These are phyloP conservation scores for Fulmarus glacialis DNA, from an alignment of 2,113 vertebrate species.

Conservation along the genomic window DNA sequence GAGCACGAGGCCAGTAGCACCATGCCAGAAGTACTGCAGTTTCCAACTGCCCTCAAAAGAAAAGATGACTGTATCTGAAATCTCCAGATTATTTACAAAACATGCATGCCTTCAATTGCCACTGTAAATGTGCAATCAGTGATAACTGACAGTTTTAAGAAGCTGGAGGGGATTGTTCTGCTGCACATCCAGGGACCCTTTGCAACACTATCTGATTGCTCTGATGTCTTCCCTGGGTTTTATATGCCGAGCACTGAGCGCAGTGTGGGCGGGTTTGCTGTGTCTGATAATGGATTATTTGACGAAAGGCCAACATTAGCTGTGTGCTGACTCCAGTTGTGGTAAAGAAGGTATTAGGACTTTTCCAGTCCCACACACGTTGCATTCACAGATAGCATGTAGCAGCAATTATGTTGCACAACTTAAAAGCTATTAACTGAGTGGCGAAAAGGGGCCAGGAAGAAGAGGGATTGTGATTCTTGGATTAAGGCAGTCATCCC, in stretches of 20 bases:
- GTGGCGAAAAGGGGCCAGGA: background rate
- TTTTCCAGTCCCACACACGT: constrained; percentile 36
- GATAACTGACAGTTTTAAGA: constrained; percentile 14
- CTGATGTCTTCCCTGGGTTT: background rate
- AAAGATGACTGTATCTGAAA: constrained; percentile 7
- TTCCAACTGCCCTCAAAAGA: constrained; percentile 29
- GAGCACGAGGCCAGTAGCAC: constrained; percentile 38
- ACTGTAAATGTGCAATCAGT: background rate
- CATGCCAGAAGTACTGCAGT: constrained; percentile 12
- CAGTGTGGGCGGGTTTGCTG: background rate
- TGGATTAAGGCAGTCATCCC: background rate
- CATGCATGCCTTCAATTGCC: constrained; percentile 25
- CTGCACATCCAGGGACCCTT: background rate
- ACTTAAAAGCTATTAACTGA: constrained; percentile 9
- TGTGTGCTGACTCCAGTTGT: constrained; percentile 15
- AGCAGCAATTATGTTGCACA: background rate
- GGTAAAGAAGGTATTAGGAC: constrained; percentile 34
- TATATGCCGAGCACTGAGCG: background rate
- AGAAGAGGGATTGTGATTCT: background rate
- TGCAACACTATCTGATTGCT: background rate
- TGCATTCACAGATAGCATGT: background rate
- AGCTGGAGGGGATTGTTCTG: background rate
- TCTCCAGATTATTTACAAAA: constrained; percentile 40
- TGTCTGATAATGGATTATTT: constrained; percentile 51
- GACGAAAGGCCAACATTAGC: constrained; percentile 28